These are phyloP conservation scores for Oncorhynchus masou DNA, from an alignment of 2,113 vertebrate genomes.

Conservation along the genomic window DNA sequence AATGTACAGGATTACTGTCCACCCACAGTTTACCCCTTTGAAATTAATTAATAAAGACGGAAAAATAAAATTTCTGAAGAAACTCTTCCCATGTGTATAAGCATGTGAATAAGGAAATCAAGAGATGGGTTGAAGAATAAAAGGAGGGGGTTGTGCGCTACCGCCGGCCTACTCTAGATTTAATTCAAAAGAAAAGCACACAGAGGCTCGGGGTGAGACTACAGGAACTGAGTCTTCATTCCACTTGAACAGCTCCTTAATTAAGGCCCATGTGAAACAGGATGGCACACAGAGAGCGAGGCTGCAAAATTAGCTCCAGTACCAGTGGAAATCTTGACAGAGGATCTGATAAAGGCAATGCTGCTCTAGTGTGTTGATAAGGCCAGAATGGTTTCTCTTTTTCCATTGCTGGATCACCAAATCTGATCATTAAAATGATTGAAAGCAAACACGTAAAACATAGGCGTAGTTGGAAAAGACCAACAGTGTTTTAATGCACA, in stretches of 20 bases:
- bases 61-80: neutral
- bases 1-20: neutral
- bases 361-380: neutral
- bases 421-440: no score
- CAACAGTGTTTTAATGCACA: no score
- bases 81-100: neutral
- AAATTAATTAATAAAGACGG: neutral
- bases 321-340: neutral
- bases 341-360: neutral
- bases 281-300: neutral
- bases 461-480: no score
- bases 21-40: neutral
- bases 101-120: neutral
- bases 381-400: no score
- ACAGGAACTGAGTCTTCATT: conserved; percentile 1
- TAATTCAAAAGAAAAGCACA: conserved; percentile 21
- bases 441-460: no score
- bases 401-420: no score
- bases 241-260: conserved; percentile 14
- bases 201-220: conserved; percentile 15
- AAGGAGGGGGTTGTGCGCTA: neutral
- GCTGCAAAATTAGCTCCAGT: neutral
- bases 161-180: neutral
- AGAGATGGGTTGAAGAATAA: neutral
- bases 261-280: conserved; percentile 2